Evolutionary conservation across 2,113 vertebrate species (phyloP).

Genomic region (Psilopsiagon aymara): DNA sequence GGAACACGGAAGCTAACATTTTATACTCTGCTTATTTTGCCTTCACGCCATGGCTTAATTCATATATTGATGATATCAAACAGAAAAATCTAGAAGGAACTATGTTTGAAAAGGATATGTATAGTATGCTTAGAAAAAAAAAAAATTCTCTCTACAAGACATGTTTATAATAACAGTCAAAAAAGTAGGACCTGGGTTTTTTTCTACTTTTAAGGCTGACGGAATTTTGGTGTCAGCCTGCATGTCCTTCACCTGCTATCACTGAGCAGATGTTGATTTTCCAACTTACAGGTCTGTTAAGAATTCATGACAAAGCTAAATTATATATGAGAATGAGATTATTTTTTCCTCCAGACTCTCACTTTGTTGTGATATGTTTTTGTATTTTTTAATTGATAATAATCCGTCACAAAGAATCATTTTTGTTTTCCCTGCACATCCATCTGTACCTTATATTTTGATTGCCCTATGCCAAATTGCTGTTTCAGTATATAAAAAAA

Average conservation of each 20-base stretch:
- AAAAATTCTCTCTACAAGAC: background rate
- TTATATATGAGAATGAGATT: slow-evolving; percentile 1
- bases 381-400: background rate
- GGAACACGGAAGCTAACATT: background rate
- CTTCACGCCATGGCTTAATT: background rate
- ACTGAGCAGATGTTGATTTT: slow-evolving; percentile 43
- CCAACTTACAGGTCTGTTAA: slow-evolving; percentile 46
- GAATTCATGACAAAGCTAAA: slow-evolving; percentile 37
- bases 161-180: background rate
- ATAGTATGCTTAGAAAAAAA: background rate
- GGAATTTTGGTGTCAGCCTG: background rate
- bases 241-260: slow-evolving; percentile 40
- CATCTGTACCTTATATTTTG: background rate
- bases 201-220: background rate
- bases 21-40: background rate
- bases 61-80: background rate
- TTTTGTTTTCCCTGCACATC: background rate
- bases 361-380: background rate
- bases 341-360: background rate
- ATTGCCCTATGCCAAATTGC: background rate
- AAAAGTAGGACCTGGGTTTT: background rate
- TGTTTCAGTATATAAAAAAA: background rate
- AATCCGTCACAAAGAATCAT: background rate
- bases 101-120: background rate
- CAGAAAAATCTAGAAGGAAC: background rate